Conservation (phyloP, 2,797 vertebrate species). For the Chromobotia macracanthus region DNA sequence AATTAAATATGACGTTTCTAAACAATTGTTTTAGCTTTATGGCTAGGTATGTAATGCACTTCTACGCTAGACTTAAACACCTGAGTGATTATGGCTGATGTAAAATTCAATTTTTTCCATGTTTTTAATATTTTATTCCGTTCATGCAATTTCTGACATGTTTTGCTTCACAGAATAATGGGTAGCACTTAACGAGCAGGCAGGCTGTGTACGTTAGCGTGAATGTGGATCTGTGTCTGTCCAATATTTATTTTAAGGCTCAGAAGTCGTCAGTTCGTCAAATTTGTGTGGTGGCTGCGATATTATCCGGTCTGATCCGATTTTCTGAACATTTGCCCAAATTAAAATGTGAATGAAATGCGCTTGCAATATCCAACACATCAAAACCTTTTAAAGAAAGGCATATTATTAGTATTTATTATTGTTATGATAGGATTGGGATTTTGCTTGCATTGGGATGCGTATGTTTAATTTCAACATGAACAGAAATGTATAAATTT, state of each 20-base stretch:
- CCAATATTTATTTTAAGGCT: constrained; percentile 63
- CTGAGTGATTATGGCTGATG: background rate
- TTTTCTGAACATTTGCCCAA: constrained; percentile 61
- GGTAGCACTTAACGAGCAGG: background rate
- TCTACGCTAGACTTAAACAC: background rate
- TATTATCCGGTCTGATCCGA: constrained; percentile 65
- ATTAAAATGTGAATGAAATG: constrained; percentile 63
- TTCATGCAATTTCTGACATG: background rate
- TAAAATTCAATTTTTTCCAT: background rate
- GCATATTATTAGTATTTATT: constrained; percentile 1
- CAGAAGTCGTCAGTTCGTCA: constrained; percentile 54
- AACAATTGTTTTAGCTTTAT: background rate
- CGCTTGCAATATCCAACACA: constrained; percentile 53
- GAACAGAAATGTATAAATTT: background rate
- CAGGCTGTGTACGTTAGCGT: constrained; percentile 8
- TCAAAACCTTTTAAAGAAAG: constrained; percentile 8
- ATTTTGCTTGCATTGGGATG: background rate
- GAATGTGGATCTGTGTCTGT: constrained; percentile 39
- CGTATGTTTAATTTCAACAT: background rate
- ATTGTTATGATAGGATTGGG: constrained; percentile 1
- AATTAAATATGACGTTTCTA: background rate
- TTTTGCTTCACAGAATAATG: background rate
- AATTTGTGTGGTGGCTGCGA: constrained; percentile 62
- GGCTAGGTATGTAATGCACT: background rate
- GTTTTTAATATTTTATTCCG: constrained; percentile 4